A percentile compares a stretch with the other conserved stretches of the same genome.
Conservation (phyloP, 2,797 vertebrate species). For the Pseudochaenichthys georgianus region DNA sequence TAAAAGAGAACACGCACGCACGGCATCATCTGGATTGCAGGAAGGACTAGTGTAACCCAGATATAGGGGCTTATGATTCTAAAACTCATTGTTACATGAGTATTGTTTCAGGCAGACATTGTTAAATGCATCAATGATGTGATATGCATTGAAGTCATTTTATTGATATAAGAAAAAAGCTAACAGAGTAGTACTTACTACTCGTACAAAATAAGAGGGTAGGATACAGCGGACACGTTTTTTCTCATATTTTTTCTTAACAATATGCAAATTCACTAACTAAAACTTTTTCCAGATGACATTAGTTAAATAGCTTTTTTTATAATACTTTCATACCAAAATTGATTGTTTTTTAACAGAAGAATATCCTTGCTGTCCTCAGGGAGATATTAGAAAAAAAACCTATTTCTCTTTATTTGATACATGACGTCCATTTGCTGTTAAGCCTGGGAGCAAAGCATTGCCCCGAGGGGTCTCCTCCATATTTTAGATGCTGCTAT, state of each 20-base stretch:
- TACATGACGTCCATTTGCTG: neutral
- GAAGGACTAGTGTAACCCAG: constrained; percentile 67
- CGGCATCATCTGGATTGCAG: constrained; percentile 68
- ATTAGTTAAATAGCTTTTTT: too few relatives aligned
- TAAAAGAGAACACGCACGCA: constrained; percentile 46
- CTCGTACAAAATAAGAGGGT: too few relatives aligned
- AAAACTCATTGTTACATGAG: constrained; percentile 24
- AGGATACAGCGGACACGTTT: too few relatives aligned
- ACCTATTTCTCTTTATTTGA: neutral
- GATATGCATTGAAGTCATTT: neutral
- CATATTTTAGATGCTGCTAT: constrained; percentile 59
- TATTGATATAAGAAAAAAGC: too few relatives aligned
- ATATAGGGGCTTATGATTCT: constrained; percentile 67
- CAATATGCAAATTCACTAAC: too few relatives aligned
- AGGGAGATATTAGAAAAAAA: too few relatives aligned
- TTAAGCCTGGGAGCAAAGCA: constrained; percentile 19
- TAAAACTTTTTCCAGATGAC: too few relatives aligned
- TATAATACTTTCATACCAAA: too few relatives aligned
- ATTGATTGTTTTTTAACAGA: too few relatives aligned
- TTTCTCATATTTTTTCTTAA: too few relatives aligned
- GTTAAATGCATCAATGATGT: constrained; percentile 19
- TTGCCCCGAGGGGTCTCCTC: constrained; percentile 44
- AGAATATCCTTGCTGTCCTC: too few relatives aligned
- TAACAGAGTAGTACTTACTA: too few relatives aligned
- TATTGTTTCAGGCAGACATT: constrained; percentile 12